Evolutionary conservation across 1,140 invertebrate genomes (phyloP).

Genomic region (Lamellibrachia luymesi): DNA sequence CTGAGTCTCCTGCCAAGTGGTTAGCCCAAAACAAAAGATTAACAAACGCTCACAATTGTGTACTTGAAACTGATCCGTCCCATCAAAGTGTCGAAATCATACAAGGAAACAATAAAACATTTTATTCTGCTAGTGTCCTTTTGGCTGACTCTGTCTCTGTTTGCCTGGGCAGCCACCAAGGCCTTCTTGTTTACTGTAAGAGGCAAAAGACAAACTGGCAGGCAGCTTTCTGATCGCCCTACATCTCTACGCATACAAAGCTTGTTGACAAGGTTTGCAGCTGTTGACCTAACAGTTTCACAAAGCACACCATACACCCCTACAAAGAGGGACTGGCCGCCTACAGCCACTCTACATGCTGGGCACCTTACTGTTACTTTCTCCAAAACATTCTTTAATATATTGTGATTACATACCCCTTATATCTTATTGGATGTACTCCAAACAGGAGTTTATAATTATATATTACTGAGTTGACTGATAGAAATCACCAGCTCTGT

Average conservation of each 20-base stretch:
- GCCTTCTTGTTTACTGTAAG: neutral
- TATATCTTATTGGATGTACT: too few relatives aligned
- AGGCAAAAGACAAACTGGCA: neutral
- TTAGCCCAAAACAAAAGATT: too few relatives aligned
- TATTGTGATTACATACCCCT: too few relatives aligned
- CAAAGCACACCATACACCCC: neutral
- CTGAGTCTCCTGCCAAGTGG: too few relatives aligned
- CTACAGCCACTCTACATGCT: neutral
- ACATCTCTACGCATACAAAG: neutral
- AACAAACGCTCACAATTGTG: too few relatives aligned
- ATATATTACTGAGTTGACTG: too few relatives aligned
- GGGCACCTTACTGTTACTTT: too few relatives aligned
- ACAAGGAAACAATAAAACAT: neutral
- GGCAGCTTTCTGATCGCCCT: neutral
- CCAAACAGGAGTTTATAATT: too few relatives aligned
- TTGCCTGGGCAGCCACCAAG: neutral
- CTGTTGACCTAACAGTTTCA: neutral
- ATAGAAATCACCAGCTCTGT: too few relatives aligned
- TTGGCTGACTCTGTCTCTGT: neutral
- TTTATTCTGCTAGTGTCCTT: neutral
- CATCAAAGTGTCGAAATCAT: too few relatives aligned
- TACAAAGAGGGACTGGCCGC: neutral
- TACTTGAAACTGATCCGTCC: too few relatives aligned
- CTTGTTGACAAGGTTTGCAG: neutral
- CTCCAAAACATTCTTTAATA: neutral